Base-by-base conservation (phyloP, 2,888 invertebrate species). In the Villa cingulata region DNA sequence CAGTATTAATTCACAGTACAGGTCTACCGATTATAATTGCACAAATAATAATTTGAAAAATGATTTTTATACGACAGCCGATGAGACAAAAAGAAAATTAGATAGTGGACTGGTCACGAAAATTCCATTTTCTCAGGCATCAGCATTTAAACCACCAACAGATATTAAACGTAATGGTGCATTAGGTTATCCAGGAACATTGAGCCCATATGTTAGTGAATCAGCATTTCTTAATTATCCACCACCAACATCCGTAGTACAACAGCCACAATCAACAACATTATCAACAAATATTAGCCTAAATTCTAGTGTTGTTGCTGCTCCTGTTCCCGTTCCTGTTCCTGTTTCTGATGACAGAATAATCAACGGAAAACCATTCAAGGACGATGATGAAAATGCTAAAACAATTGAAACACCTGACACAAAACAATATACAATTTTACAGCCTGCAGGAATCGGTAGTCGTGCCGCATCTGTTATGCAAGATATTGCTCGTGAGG, bases 381-480 rank as follows among this genome's bases (percentile, higher is more conserved):
- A 53, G 49, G 53, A 53, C 51, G 53, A 54, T 50, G 53, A 53
- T 43, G 51, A 55, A 41, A 51, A 51, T 44, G 43, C 49, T 43
- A 52, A 50, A 32, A 50, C 49, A 37, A 55, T 63, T 38, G 63
- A 62, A 55, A 70, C 71, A 46, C 70, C 70, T 27, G 65, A 64
- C 51, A 80, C 80, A 51, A 89, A 89, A 70, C 87, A 88, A 65
- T 89, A 88, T 63, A 89, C 88, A 51, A 87, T 87, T 56, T 72
- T 89, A 53, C 88, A 89, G 67, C 88, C 88, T 1, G 87, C 87
- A 14, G 83, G 82, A 29, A 76, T 79, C 1, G 84, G 86, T 4
- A 86, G 87, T 19, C 76, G 86, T 43, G 86, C 86, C 0, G 86
- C 86, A 42, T 83, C 83, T 37, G 86, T 83, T 19, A 74, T 87